These are phyloP conservation scores for Polyommatus icarus DNA, from an alignment of 2,888 invertebrate genomes.

Conservation along the genomic window DNA sequence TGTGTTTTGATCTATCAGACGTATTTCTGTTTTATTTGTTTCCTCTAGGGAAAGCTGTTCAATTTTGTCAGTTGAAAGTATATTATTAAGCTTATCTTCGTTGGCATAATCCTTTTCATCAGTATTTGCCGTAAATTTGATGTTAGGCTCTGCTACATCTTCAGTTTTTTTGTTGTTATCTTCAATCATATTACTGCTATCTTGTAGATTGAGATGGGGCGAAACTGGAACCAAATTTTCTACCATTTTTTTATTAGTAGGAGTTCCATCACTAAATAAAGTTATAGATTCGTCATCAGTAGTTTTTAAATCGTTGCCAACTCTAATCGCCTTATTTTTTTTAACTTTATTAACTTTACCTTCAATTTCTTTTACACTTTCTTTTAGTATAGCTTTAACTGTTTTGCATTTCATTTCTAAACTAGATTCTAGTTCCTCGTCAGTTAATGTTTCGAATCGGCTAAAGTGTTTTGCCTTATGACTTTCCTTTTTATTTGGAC, in stretches of 20 bases:
- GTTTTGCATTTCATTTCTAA: slow-evolving; percentile 46
- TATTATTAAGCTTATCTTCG: neutral
- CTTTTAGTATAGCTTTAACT: slow-evolving; percentile 41
- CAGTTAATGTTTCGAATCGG: slow-evolving; percentile 39
- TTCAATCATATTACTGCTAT: neutral
- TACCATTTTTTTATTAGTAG: neutral
- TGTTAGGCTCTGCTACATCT: neutral
- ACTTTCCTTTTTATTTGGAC: slow-evolving; percentile 37
- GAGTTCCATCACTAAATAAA: neutral
- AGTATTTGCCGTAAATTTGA: neutral
- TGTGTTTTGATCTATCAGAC: neutral
- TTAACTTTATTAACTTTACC: neutral
- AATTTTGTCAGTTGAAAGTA: neutral
- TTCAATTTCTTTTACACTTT: slow-evolving; percentile 46
- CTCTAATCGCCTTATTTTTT: neutral
- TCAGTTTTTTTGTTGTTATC: neutral
- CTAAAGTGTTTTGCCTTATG: slow-evolving; percentile 38
- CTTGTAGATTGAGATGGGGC: neutral
- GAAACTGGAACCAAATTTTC: neutral
- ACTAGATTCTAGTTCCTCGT: slow-evolving; percentile 36
- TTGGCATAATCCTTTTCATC: neutral
- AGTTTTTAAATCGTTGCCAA: neutral
- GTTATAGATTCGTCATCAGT: neutral
- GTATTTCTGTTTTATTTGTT: neutral
- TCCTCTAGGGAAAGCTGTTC: neutral